Conservation (phyloP, 2,888 invertebrate species). For the Ichneumon xanthorius region DNA sequence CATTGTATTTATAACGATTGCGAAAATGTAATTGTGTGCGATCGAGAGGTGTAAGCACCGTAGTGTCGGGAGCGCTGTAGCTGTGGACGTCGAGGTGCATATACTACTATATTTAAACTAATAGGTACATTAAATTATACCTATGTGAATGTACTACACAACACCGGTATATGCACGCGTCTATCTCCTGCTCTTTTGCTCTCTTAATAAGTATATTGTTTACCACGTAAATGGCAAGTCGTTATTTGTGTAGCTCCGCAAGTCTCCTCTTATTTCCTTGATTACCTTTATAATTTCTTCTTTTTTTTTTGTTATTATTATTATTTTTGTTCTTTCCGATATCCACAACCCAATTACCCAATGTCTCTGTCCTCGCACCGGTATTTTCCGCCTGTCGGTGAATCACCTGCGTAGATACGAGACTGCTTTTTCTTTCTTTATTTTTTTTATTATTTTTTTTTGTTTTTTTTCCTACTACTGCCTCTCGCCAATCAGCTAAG, state of each 20-base stretch:
- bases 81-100: constrained; percentile 83
- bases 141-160: constrained; percentile 63
- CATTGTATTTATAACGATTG: constrained; percentile 25
- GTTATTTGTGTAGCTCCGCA: constrained; percentile 63
- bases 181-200: constrained; percentile 66
- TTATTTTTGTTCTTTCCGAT: background rate
- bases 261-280: constrained; percentile 36
- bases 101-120: constrained; percentile 57
- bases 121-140: constrained; percentile 41
- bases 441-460: too few relatives aligned
- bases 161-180: constrained; percentile 75
- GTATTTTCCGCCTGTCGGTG: constrained; percentile 4
- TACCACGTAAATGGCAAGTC: constrained; percentile 53
- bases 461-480: background rate
- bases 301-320: background rate
- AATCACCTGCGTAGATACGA: constrained; percentile 21
- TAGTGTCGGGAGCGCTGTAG: constrained; percentile 84
- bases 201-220: constrained; percentile 52
- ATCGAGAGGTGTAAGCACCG: constrained; percentile 77
- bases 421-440: constrained; percentile 50
- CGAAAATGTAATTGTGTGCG: constrained; percentile 52
- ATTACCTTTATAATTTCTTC: constrained; percentile 42
- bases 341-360: background rate
- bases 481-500: constrained; percentile 29
- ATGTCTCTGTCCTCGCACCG: constrained; percentile 28